phyloP scores from a whole-genome alignment of 2,797 vertebrate genomes.

The Pangasius djambal region DNA sequence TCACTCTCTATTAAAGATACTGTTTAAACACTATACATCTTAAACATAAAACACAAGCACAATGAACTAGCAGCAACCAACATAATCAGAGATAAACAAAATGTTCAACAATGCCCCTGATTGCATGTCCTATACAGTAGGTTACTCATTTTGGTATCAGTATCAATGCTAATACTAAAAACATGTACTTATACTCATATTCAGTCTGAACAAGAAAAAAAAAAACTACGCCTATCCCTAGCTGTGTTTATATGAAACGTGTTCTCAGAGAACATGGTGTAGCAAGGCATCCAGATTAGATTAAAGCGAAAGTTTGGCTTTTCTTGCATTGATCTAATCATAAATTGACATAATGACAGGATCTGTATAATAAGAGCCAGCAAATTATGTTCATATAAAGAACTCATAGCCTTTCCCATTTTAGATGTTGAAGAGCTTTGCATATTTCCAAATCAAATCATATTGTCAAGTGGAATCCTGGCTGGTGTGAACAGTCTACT shows the following conservation, averaged over 20 bases:
- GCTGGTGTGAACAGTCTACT: neutral
- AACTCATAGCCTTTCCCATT: neutral
- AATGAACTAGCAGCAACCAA: neutral
- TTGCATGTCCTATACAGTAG: neutral
- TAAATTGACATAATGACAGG: neutral
- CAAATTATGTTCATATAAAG: neutral
- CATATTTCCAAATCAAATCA: neutral
- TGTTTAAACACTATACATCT: neutral
- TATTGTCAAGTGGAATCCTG: constrained; percentile 1
- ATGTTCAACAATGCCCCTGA: neutral
- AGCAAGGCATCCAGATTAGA: neutral
- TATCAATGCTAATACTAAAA: too few relatives aligned
- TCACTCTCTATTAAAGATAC: neutral
- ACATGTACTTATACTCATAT: too few relatives aligned
- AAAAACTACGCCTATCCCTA: too few relatives aligned
- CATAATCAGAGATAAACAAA: neutral
- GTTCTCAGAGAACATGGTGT: neutral
- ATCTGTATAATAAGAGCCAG: neutral
- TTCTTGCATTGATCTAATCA: neutral
- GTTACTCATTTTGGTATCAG: neutral
- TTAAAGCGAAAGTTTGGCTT: neutral
- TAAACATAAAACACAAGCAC: neutral
- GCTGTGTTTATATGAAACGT: neutral
- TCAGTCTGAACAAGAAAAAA: neutral
- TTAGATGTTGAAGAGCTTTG: neutral